Conservation (phyloP, 2,888 invertebrate genomes). For the Drosophila monieri region DNA sequence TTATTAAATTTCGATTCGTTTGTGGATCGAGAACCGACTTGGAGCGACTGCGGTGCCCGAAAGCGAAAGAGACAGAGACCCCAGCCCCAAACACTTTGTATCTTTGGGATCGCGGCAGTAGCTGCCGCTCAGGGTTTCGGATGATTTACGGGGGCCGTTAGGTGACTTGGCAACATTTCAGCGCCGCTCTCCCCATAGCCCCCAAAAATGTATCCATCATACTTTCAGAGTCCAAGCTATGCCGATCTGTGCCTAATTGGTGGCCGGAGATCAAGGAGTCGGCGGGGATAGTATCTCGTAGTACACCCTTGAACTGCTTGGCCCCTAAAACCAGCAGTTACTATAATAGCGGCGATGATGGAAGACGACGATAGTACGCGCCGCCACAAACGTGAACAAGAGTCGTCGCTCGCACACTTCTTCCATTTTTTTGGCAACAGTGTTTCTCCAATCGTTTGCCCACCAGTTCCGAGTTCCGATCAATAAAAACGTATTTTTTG, state of each 20-base stretch:
- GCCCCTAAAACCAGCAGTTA: not conserved
- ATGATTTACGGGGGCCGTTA: constrained; percentile 10
- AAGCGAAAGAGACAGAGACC: constrained; percentile 4
- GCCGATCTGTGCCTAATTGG: not conserved
- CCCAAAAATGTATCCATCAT: constrained; percentile 4
- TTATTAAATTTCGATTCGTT: constrained; percentile 42
- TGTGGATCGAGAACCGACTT: constrained; percentile 10
- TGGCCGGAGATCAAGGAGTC: constrained; percentile 12
- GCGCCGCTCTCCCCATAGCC: not conserved
- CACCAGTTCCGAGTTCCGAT: constrained; percentile 42
- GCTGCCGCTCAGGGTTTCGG: constrained; percentile 1
- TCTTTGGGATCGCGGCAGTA: not conserved
- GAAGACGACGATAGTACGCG: constrained; percentile 11
- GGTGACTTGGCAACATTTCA: constrained; percentile 7
- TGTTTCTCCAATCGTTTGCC: not conserved
- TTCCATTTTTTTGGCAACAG: not conserved
- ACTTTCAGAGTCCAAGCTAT: not conserved
- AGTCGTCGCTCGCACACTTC: constrained; percentile 5
- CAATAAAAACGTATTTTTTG: constrained; percentile 32
- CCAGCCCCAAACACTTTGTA: constrained; percentile 12
- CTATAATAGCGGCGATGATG: not conserved
- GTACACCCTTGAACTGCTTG: constrained; percentile 25
- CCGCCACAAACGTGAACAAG: constrained; percentile 23
- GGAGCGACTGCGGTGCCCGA: too few species aligned
- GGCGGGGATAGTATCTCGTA: not conserved